These are phyloP conservation scores for Leucoptera coffeella DNA, from an alignment of 2,888 invertebrate species.

Conservation along the genomic window DNA sequence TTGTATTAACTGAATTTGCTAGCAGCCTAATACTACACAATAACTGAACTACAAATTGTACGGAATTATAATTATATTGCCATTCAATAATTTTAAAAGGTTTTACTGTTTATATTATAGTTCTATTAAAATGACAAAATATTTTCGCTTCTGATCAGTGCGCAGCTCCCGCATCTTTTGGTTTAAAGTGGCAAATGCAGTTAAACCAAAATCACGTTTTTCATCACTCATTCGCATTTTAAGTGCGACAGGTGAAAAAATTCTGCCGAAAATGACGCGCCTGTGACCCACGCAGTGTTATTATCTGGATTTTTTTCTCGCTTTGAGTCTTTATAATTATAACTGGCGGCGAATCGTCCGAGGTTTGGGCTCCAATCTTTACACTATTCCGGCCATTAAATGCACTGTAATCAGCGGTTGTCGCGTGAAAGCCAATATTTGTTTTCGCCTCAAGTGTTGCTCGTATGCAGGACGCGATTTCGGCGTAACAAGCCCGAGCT, in stretches of 20 bases:
- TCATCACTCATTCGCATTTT: too few species aligned
- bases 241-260: background rate
- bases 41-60: too few species aligned
- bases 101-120: too few species aligned
- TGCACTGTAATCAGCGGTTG: conserved; percentile 15
- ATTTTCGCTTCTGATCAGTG: too few species aligned
- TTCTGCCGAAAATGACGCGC: background rate
- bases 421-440: conserved; percentile 39
- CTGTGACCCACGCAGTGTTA: background rate
- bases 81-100: too few species aligned
- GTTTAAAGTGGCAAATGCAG: too few species aligned
- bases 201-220: too few species aligned
- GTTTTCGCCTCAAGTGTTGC: conserved; percentile 29
- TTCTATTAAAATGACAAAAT: too few species aligned
- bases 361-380: background rate
- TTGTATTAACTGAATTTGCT: too few species aligned
- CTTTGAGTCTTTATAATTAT: conserved; percentile 16
- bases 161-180: too few species aligned
- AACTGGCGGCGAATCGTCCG: conserved; percentile 15
- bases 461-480: conserved; percentile 17
- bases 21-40: too few species aligned
- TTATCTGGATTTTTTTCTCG: background rate
- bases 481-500: conserved; percentile 21
- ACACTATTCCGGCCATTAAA: conserved; percentile 9
- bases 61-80: too few species aligned